These are phyloP conservation scores for Tenebrosternarchus preto DNA, from an alignment of 2,113 vertebrate genomes.

Conservation along the genomic window DNA sequence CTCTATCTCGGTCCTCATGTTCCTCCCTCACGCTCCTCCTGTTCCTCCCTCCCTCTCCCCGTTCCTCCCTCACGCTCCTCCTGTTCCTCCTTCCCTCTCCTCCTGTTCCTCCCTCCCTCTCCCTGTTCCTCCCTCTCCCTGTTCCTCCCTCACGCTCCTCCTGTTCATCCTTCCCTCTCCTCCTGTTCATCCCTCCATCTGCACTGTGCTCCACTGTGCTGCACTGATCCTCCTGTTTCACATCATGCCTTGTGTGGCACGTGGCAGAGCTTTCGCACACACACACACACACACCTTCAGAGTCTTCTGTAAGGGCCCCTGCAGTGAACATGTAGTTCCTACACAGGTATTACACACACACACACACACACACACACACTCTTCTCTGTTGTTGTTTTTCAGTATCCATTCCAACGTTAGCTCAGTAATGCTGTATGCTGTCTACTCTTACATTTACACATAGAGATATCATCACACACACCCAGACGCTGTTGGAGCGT, in stretches of 20 bases:
- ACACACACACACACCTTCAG: neutral
- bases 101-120: constrained; percentile 7
- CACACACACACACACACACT: neutral
- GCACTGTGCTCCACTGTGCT: too few species aligned
- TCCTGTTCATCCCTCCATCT: constrained; percentile 15
- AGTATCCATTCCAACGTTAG: neutral
- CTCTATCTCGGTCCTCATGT: too few species aligned
- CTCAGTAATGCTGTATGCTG: neutral
- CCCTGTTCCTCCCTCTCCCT: constrained; percentile 20
- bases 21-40: too few species aligned
- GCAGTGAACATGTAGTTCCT: constrained; percentile 20
- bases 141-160: too few species aligned
- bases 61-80: too few species aligned
- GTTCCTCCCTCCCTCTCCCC: too few species aligned
- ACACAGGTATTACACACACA: constrained; percentile 43
- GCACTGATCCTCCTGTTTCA: constrained; percentile 30
- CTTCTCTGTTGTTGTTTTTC: neutral
- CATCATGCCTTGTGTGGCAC: constrained; percentile 47
- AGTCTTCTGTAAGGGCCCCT: too few species aligned
- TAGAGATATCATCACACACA: neutral
- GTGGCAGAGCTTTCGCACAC: constrained; percentile 46
- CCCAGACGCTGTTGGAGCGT: too few species aligned
- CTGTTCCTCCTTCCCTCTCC: constrained; percentile 14
- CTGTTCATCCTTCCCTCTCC: constrained; percentile 14
- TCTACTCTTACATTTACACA: neutral